Conservation (phyloP, 2,888 invertebrate species). For the Oxyteleia sp. region DNA sequence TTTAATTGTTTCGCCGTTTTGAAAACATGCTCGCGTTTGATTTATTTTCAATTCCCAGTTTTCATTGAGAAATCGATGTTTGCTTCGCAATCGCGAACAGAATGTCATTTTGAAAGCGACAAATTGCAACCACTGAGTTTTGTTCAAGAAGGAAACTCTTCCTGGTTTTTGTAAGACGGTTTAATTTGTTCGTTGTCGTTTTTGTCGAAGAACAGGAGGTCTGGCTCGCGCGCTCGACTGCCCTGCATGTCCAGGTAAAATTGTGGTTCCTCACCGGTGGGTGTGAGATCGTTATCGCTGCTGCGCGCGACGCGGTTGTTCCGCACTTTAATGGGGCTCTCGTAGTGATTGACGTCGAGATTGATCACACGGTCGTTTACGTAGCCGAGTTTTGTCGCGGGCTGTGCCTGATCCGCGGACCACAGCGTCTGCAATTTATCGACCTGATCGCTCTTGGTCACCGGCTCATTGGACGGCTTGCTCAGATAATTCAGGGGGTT, state of each 20-base stretch:
- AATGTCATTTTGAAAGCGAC: too few species aligned
- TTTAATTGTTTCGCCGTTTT: background rate
- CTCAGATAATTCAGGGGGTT: constrained; percentile 85
- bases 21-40: constrained; percentile 18
- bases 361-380: constrained; percentile 81
- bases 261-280: constrained; percentile 80
- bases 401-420: constrained; percentile 80
- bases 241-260: constrained; percentile 86
- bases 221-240: constrained; percentile 77
- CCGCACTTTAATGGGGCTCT: constrained; percentile 84
- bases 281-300: constrained; percentile 83
- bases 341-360: constrained; percentile 80
- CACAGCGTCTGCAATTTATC: constrained; percentile 84
- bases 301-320: constrained; percentile 81
- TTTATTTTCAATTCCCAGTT: constrained; percentile 1
- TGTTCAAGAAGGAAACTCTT: constrained; percentile 36
- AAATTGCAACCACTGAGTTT: too few species aligned
- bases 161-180: constrained; percentile 49
- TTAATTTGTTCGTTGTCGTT: constrained; percentile 58
- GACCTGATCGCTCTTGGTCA: constrained; percentile 84
- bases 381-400: constrained; percentile 79
- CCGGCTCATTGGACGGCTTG: constrained; percentile 81
- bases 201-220: constrained; percentile 80
- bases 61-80: too few species aligned
- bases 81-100: too few species aligned